Conservation (phyloP, 2,888 invertebrate genomes). For the Linnaemya vulpina region DNA sequence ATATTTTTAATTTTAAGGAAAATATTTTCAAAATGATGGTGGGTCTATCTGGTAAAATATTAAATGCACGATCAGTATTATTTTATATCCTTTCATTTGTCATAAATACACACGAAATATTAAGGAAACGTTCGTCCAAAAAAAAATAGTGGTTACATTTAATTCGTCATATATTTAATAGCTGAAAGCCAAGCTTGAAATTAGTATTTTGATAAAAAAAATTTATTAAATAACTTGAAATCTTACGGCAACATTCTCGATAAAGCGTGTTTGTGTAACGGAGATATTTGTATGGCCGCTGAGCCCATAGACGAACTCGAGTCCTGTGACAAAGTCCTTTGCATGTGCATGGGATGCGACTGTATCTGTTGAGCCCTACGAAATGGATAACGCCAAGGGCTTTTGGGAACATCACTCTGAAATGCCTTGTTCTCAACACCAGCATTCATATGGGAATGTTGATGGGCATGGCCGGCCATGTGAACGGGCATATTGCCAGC, state of each 20-base stretch:
- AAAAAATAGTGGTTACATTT: too few relatives aligned
- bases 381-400: slow-evolving; percentile 89
- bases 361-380: slow-evolving; percentile 80
- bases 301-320: slow-evolving; percentile 86
- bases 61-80: too few relatives aligned
- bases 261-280: slow-evolving; percentile 82
- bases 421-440: slow-evolving; percentile 89
- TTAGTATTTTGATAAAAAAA: not conserved
- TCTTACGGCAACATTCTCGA: slow-evolving; percentile 83
- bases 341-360: slow-evolving; percentile 80
- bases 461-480: slow-evolving; percentile 73
- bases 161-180: too few relatives aligned
- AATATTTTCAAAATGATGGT: too few relatives aligned
- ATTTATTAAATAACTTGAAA: not conserved
- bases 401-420: slow-evolving; percentile 87
- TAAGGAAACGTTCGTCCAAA: too few relatives aligned
- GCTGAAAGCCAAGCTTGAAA: too few relatives aligned
- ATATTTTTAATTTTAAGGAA: too few relatives aligned
- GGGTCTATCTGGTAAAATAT: too few relatives aligned
- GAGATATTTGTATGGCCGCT: slow-evolving; percentile 83
- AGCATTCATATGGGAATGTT: slow-evolving; percentile 71
- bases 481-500: slow-evolving; percentile 74
- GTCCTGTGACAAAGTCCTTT: slow-evolving; percentile 85
- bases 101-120: too few relatives aligned
- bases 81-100: too few relatives aligned